Evolutionary conservation across 2,113 vertebrate species (phyloP), one percentile per base, ranked within the genome.

Genomic region (Cairina moschata): DNA sequence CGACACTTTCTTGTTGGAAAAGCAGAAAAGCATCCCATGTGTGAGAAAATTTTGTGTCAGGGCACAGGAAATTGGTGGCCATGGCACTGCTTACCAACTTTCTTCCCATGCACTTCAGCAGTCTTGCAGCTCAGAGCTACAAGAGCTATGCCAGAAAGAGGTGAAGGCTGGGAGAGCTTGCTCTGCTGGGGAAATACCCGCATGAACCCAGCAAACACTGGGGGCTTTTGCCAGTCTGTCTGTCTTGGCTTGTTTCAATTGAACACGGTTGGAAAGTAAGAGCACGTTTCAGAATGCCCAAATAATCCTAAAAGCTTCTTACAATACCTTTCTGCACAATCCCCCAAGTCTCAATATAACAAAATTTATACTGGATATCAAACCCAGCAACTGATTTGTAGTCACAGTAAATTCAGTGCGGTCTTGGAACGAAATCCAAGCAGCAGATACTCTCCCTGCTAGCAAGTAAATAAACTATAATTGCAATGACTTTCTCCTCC

Each of bases 221-320:
- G 62, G 78, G 48, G 6, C 56, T 67, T 67, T 75, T 1, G 17
- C 75, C 82, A 90, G 81, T 96, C 84, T 7, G 2, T 67, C 90
- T 95, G 67, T 54, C 74, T 92, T 46, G 50, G 86, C 82, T 73
- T 73, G 20, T 91, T 96, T 96, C 86, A 76, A 50, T 93, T 2
- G 2, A 80, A 78, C 0, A 2, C 71, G 1, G 44, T 48, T n/a
- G 65, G 84, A 94, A 96, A 84, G 87, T 74, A 74, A 94, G 94
- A 96, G 91, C 46, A 83, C 67, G 88, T 90, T 96, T 92, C 76
- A 83, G 56, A 86, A 90, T 31, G 40, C 85, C 38, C 48, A 84
- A 92, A 96, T 96, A 97, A 94, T 95, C 94, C 84, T 93, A 54
- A 98, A 95, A 97, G 28, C 88, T 93, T 81, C 95, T 96, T 95